These are phyloP conservation scores for Chymomyza fuscimana DNA, from an alignment of 2,888 invertebrate genomes.

Conservation along the genomic window DNA sequence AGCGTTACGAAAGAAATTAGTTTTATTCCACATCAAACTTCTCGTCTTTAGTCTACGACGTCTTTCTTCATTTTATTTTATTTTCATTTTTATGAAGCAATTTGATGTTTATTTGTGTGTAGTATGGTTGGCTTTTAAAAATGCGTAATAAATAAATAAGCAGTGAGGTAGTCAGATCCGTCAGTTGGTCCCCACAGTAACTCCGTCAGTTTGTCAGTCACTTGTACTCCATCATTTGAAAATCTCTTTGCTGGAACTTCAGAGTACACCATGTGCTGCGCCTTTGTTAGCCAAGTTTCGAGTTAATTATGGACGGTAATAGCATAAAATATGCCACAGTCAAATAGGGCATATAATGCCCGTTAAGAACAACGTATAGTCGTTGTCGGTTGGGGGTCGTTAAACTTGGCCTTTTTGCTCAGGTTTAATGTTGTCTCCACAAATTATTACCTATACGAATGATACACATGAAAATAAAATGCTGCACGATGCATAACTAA, in stretches of 20 bases:
- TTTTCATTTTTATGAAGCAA: slow-evolving; percentile 5
- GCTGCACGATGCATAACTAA: not conserved
- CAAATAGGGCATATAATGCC: slow-evolving; percentile 28
- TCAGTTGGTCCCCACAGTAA: slow-evolving; percentile 35
- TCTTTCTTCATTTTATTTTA: not conserved
- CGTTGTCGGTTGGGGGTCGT: slow-evolving; percentile 23
- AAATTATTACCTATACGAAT: not conserved
- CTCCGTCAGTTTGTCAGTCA: slow-evolving; percentile 14
- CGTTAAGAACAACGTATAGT: slow-evolving; percentile 28
- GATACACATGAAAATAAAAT: not conserved
- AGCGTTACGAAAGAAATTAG: slow-evolving; percentile 65
- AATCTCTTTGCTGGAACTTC: slow-evolving; percentile 38
- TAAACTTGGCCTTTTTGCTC: slow-evolving; percentile 16
- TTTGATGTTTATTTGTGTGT: slow-evolving; percentile 24
- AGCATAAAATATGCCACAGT: slow-evolving; percentile 18
- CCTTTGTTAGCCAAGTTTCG: slow-evolving; percentile 22
- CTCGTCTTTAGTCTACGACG: slow-evolving; percentile 34
- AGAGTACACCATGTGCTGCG: slow-evolving; percentile 14
- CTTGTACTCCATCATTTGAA: slow-evolving; percentile 38
- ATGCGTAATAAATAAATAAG: slow-evolving; percentile 65
- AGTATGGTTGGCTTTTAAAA: slow-evolving; percentile 45
- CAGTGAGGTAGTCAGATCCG: slow-evolving; percentile 20
- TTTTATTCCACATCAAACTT: slow-evolving; percentile 61
- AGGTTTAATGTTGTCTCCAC: not conserved
- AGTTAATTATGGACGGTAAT: slow-evolving; percentile 43